phyloP scores from a whole-genome alignment of 2,888 invertebrate species.

The Caenorhabditis sinica region DNA sequence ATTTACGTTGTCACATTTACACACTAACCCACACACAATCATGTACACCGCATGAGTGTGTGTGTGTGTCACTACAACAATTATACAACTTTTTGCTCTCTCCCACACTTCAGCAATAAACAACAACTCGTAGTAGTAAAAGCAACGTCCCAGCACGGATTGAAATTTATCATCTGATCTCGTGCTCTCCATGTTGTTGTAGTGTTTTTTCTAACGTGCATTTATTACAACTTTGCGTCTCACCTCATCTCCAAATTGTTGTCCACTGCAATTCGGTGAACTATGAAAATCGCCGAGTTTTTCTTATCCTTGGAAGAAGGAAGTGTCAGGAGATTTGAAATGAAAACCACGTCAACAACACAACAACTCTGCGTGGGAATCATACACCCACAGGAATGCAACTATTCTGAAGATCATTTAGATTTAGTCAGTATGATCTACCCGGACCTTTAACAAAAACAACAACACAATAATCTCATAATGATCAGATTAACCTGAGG shows the following conservation, averaged over 20 bases:
- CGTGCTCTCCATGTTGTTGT: neutral
- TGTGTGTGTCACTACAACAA: conserved; percentile 30
- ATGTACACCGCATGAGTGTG: neutral
- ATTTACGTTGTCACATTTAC: conserved; percentile 30
- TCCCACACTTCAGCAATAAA: neutral
- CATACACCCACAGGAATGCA: too few species aligned
- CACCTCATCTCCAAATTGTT: too few species aligned
- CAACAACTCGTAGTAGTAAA: conserved; percentile 18
- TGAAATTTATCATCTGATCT: too few species aligned
- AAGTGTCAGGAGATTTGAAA: too few species aligned
- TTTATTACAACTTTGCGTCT: neutral
- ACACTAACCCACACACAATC: conserved; percentile 19
- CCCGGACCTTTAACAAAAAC: neutral
- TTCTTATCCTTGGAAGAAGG: too few species aligned
- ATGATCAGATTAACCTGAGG: neutral
- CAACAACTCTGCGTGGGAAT: too few species aligned
- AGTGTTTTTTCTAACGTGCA: too few species aligned
- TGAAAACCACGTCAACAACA: too few species aligned
- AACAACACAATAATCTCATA: neutral
- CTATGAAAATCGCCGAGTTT: too few species aligned
- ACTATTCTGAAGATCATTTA: too few species aligned
- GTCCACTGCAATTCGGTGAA: too few species aligned
- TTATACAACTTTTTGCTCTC: conserved; percentile 33
- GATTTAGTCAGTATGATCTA: too few species aligned
- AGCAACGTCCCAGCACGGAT: conserved; percentile 24